A percentile compares a stretch with the other conserved stretches of the same genome.
Evolutionary conservation across 2,113 vertebrate species (phyloP).

Genomic region (Plecturocebus donacophilus): DNA sequence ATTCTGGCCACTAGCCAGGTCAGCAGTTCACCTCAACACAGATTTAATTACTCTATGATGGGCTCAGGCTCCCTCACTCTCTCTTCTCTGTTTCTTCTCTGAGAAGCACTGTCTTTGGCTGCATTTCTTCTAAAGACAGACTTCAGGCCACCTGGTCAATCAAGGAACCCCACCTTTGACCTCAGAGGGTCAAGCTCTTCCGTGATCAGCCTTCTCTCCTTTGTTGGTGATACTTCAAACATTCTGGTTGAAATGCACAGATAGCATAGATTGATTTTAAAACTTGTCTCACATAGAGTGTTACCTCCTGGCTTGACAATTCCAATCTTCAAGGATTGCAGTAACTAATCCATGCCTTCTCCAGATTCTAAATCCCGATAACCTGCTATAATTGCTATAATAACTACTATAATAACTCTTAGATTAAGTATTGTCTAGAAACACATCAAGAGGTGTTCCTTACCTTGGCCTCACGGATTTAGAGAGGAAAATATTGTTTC

Average conservation of each 20-base stretch:
- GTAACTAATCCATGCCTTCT: neutral
- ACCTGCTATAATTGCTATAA: neutral
- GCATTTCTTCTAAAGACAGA: neutral
- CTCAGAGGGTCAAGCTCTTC: neutral
- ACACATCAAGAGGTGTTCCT: neutral
- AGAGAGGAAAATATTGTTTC: neutral
- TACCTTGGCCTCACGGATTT: neutral
- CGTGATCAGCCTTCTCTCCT: neutral
- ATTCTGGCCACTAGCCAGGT: neutral
- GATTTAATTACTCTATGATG: neutral
- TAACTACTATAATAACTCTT: neutral
- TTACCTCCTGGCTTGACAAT: neutral
- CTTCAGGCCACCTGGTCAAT: neutral
- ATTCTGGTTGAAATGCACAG: neutral
- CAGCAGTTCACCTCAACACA: neutral
- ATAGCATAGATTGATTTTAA: neutral
- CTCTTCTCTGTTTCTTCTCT: neutral
- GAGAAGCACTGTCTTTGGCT: neutral
- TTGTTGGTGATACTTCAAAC: neutral
- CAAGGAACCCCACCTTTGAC: neutral
- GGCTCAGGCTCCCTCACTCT: neutral
- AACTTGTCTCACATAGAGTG: neutral
- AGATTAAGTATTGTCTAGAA: neutral
- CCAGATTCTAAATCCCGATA: neutral
- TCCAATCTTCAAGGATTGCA: neutral